A percentile compares a stretch with the other conserved stretches of the same genome.
These are phyloP conservation scores for Hoplostethus mediterraneus DNA, from an alignment of 2,797 vertebrate genomes.

Conservation along the genomic window DNA sequence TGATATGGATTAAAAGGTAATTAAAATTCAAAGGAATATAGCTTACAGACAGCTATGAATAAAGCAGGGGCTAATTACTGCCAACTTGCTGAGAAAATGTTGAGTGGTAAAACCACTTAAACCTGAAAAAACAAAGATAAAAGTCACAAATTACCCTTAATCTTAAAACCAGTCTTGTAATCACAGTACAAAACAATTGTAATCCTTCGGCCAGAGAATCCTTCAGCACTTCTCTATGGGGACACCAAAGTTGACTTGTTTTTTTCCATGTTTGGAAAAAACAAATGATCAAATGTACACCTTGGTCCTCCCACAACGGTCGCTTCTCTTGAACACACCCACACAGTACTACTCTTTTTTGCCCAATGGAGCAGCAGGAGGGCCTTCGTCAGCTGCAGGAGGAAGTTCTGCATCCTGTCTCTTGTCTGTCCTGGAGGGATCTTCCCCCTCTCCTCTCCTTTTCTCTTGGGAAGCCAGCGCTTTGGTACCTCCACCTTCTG, in stretches of 20 bases:
- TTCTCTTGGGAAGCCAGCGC: slow-evolving; percentile 33
- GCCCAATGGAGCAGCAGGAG: slow-evolving; percentile 25
- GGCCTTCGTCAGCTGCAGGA: slow-evolving; percentile 47
- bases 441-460: not conserved
- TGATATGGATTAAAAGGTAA: slow-evolving; percentile 14
- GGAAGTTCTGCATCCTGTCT: slow-evolving; percentile 26
- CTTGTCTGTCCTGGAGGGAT: slow-evolving; percentile 29
- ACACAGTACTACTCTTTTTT: slow-evolving; percentile 34
- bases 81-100: not conserved
- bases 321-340: not conserved
- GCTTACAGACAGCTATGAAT: not conserved
- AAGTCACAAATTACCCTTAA: not conserved
- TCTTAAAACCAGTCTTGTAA: slow-evolving; percentile 4
- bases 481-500: slow-evolving; percentile 15
- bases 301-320: not conserved
- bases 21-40: slow-evolving; percentile 6
- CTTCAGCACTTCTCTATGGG: not conserved
- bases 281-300: not conserved
- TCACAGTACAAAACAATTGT: slow-evolving; percentile 17
- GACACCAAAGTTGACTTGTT: slow-evolving; percentile 10
- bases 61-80: not conserved
- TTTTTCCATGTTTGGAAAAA: not conserved
- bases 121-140: slow-evolving; percentile 1
- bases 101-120: slow-evolving; percentile 5
- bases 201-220: slow-evolving; percentile 20